These are phyloP conservation scores for Drosophila grimshawi DNA, from an alignment of 1,140 invertebrate species.

Conservation along the genomic window DNA sequence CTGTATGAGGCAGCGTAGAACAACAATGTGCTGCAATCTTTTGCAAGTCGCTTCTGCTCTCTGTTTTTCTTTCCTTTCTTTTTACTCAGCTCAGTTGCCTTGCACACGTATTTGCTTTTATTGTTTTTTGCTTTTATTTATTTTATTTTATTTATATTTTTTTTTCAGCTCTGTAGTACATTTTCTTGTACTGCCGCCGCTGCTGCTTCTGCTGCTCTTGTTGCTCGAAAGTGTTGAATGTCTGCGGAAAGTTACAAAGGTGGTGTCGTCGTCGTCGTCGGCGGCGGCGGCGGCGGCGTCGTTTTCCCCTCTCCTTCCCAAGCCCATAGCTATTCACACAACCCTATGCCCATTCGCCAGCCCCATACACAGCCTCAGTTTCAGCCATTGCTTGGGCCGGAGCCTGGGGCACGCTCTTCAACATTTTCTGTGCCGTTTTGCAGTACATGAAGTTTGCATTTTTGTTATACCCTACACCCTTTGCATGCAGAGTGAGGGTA, in stretches of 20 bases:
- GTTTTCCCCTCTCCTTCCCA: not conserved
- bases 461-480: slow-evolving; percentile 43
- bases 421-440: slow-evolving; percentile 66
- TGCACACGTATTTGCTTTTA: slow-evolving; percentile 58
- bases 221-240: slow-evolving; percentile 66
- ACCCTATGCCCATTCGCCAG: slow-evolving; percentile 2
- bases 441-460: slow-evolving; percentile 65
- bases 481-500: not conserved
- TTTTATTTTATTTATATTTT: slow-evolving; percentile 38
- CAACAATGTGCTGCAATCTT: slow-evolving; percentile 66
- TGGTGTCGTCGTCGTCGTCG: slow-evolving; percentile 51
- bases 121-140: slow-evolving; percentile 35
- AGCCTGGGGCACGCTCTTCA: slow-evolving; percentile 58
- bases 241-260: slow-evolving; percentile 71
- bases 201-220: slow-evolving; percentile 36
- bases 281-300: too few species aligned
- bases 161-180: slow-evolving; percentile 42
- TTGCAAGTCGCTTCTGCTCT: slow-evolving; percentile 44
- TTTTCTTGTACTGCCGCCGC: slow-evolving; percentile 45
- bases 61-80: slow-evolving; percentile 42
- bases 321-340: not conserved
- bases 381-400: slow-evolving; percentile 30
- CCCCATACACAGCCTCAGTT: slow-evolving; percentile 7
- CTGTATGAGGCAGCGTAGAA: slow-evolving; percentile 33
- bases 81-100: slow-evolving; percentile 31